Base-by-base conservation (phyloP, 2,888 invertebrate genomes). In the Parnassius smintheus region DNA sequence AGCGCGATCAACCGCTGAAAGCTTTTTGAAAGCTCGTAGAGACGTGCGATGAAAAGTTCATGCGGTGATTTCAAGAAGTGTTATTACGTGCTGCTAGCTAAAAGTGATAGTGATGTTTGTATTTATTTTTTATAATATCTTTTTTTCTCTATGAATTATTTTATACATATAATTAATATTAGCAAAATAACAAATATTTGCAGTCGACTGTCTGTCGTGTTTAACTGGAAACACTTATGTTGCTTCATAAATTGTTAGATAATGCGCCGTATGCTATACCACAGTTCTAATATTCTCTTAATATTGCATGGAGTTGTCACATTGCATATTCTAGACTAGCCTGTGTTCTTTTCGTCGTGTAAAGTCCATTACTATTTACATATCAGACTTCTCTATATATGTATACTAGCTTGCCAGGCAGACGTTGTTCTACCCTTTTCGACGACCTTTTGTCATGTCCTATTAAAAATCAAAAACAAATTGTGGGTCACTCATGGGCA, bases 301-400 rank as follows among this genome's bases (percentile, higher is more conserved):
- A 91, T 89, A 88, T 86, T 81, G 84, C 82, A 86, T 84, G 82
- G 82, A 86, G 83, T 85, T 89, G 86, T 88, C 85, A 87, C 86
- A 83, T 83, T 85, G 85, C 84, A 85, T 82, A 83, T 85, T 86
- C 82, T 79, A 75, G 77, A 76, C 77, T 83, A 73, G 72, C 74
- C 74, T 78, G 25, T 78, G 77, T 77, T 76, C 76, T 75, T 79
- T 81, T 74, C 73, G 70, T 75, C 80, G 74, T 72, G 69, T 25
- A 25, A 25, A 25, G 25, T 50, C 44, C 44, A 9, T 58, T 53
- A 50, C 41, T 18, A 60, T 22, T 41, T 41, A 7, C n/a, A 41
- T 35, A 52, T 13, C 10, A 52, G 4, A 3, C 3, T 4, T n/a
- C 4, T 45, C 18, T 18, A 13, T 59, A 2, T 48, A 52, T 13